A percentile compares a stretch with the other conserved stretches of the same genome.
Evolutionary conservation across 2,113 vertebrate genomes (phyloP).

Genomic region (Clinocottus analis): DNA sequence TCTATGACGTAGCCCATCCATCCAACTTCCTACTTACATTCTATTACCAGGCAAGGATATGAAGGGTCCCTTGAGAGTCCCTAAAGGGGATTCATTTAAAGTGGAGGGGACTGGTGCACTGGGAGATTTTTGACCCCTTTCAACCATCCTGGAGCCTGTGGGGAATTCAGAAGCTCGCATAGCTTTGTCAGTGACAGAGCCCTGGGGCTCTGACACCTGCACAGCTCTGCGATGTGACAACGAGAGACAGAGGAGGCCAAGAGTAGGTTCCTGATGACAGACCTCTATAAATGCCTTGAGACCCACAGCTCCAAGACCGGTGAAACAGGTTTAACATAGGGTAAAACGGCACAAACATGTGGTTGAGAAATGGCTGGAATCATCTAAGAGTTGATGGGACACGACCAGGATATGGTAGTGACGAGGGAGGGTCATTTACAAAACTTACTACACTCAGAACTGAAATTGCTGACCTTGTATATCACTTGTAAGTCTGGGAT

Average conservation of each 20-base stretch:
- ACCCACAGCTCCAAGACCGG: conserved; percentile 48
- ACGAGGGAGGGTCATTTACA: neutral
- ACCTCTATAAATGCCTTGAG: conserved; percentile 20
- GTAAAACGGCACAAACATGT: conserved; percentile 19
- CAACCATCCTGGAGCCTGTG: conserved; percentile 46
- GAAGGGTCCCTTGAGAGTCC: conserved; percentile 65
- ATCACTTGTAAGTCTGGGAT: neutral
- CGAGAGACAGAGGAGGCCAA: conserved; percentile 46
- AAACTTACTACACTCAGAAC: too few relatives aligned
- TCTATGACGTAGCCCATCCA: conserved; percentile 56
- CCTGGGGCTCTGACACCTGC: conserved; percentile 65
- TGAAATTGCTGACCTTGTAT: neutral
- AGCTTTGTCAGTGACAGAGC: conserved; percentile 55
- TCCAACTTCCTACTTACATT: conserved; percentile 61
- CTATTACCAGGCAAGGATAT: conserved; percentile 66
- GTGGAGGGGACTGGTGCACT: conserved; percentile 41
- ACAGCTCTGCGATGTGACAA: conserved; percentile 55
- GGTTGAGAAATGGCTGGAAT: conserved; percentile 1
- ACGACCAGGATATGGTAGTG: neutral
- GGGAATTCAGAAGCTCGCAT: conserved; percentile 47
- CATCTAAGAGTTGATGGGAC: neutral
- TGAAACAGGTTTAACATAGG: conserved; percentile 39
- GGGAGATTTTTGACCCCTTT: conserved; percentile 62
- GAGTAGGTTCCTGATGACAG: conserved; percentile 56
- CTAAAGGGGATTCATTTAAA: conserved; percentile 70